Evolutionary conservation across 2,888 invertebrate genomes (phyloP), one percentile per base, ranked within the genome.

Genomic region (Ptilodon capucinus): DNA sequence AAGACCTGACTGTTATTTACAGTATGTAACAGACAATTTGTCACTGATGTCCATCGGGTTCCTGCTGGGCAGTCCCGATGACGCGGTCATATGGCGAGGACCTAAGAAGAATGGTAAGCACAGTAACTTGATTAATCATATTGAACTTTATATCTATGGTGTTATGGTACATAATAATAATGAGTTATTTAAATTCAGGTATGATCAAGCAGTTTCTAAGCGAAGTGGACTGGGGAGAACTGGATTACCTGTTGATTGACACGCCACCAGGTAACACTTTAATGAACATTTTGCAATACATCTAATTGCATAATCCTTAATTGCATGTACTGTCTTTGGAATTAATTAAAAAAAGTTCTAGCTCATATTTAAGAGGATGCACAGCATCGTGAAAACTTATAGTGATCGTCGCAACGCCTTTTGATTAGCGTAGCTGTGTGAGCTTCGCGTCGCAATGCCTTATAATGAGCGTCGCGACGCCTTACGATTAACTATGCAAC

Each of bases 71-170:
- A 95, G 95, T 64, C 94, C 96, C 0, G 97, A 97, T 76, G 97
- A 98, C 79, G 99, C 99, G 0, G 96, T 99, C n/a, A 98, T 99
- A 70, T 99, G 99, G 99, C 93, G 99, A 66, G 99, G 99, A 21
- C 99, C 99, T 0, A 98, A 99, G 84, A 99, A 99, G 86, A 99
- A 99, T 90, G 97, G 96, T 94, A 81, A 57, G 45, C 9, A 28
- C 6, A 13, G 6, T 25, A n/a, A 16, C 35, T 7, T 1, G 5
- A 14, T 32, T 2, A 14, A 32, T 23, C 23, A n/a, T 28, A 28
- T 28, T 11, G 1, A 28, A 28, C 28, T n/a, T 25, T 9, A 7
- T 1, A 13, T 3, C 7, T 14, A 32, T 32, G 7, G 7, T 14
- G 4, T 28, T 28, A 28, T 8, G 32, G 14, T 14, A 30, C 14